Evolutionary conservation across 1,140 invertebrate genomes (phyloP).

Genomic region (Capitella teleta): DNA sequence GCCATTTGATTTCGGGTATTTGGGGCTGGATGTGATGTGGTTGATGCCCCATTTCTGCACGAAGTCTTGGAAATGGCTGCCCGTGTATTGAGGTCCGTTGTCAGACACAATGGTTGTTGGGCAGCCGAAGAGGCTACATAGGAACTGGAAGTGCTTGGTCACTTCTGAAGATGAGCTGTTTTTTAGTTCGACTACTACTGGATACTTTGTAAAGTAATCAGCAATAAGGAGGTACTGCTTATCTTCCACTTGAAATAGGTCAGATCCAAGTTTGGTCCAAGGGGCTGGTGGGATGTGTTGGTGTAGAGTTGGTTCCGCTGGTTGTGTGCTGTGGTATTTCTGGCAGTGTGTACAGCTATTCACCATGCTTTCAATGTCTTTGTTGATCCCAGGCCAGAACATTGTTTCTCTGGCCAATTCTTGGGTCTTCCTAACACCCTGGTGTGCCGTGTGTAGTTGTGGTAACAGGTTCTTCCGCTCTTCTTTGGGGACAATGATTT

Average conservation of each 20-base stretch:
- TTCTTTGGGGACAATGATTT: too few relatives aligned
- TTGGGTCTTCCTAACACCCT: constrained; percentile 39
- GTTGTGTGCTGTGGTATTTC: constrained; percentile 13
- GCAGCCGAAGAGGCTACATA: not conserved
- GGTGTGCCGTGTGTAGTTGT: constrained; percentile 37
- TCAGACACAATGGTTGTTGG: not conserved
- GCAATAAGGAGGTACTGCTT: not conserved
- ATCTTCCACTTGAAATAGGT: constrained; percentile 6
- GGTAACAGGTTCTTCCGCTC: constrained; percentile 28
- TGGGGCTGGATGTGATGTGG: not conserved
- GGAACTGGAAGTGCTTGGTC: not conserved
- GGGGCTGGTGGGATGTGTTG: not conserved
- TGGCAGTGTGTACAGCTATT: constrained; percentile 33
- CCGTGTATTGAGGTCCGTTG: not conserved
- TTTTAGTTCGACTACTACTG: not conserved
- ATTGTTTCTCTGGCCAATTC: constrained; percentile 30
- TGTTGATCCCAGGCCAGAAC: constrained; percentile 39
- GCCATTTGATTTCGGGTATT: not conserved
- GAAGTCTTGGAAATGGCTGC: not conserved
- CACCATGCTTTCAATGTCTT: constrained; percentile 39
- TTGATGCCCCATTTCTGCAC: not conserved
- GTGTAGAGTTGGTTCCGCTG: constrained; percentile 1
- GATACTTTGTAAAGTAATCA: not conserved
- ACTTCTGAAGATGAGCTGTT: not conserved
- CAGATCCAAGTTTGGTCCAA: not conserved